Base-by-base conservation (phyloP, 2,888 invertebrate species). In the Coenonympha arcania region DNA sequence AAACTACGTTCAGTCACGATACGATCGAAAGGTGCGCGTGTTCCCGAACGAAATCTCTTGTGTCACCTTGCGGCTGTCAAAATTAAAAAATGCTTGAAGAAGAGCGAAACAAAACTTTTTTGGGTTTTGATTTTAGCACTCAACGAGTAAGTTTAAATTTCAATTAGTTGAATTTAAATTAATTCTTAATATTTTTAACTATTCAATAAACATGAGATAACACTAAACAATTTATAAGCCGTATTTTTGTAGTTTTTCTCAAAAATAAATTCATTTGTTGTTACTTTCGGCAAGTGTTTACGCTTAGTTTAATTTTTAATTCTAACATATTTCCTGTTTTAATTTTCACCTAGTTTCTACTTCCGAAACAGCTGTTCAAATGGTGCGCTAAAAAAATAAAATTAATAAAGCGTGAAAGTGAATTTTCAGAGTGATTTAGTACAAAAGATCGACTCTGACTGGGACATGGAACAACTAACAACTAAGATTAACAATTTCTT, bases 101-200 rank as follows among this genome's bases (percentile, higher is more conserved):
- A 66, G 65, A 62, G 51, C 69, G 63, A 65, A 75, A 70, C 58
- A 81, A 83, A 72, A 90, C 91, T 62, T 95, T 91, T 87, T 88
- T 95, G 66, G 95, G 95, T 51, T 89, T 95, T 65, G 95, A 95
- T 88, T 89, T 95, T 71, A 95, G 95, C 75, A 95, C 95, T 15
- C 95, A 95, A 83, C 93, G 93, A 90, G 95, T 93, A 83, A 78
- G 84, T 73, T 24, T 31, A 28, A 31, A n/a, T n/a, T n/a, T n/a
- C n/a, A n/a, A n/a, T n/a, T n/a, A n/a, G n/a, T 9, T 28, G 8
- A 16, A 15, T 26, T 13, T 9, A 15, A 26, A 13, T 11, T n/a
- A n/a, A n/a, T n/a, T n/a, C n/a, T 4, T 1, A 11, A 11, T 11
- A 9, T 5, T 30, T 11, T 30, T 30, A 11, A 28, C n/a, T n/a